Evolutionary conservation across 2,113 vertebrate species (phyloP).

Genomic region (Pogona vitticeps): DNA sequence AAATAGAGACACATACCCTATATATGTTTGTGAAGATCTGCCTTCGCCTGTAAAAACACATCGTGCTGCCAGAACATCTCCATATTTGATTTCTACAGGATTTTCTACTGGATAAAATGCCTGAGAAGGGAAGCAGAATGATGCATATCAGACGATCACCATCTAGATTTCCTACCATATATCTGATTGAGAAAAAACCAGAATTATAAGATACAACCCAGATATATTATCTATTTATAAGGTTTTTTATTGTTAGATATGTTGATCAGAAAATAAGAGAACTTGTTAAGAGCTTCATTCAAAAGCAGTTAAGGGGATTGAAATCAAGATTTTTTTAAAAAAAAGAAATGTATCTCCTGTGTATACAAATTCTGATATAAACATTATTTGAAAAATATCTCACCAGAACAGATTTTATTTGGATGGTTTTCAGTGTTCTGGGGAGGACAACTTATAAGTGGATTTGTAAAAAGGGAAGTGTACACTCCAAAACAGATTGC

Average conservation of each 20-base stretch:
- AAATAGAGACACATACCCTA: conserved; percentile 82
- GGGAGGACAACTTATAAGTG: not conserved
- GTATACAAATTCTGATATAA: not conserved
- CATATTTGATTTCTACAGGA: conserved; percentile 82
- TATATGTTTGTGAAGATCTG: conserved; percentile 84
- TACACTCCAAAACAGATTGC: not conserved
- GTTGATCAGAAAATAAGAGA: not conserved
- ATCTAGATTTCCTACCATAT: not conserved
- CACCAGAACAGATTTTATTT: not conserved
- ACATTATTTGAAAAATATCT: not conserved
- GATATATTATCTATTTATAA: not conserved
- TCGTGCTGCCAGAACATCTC: conserved; percentile 89
- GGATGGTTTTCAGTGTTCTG: not conserved
- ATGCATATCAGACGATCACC: not conserved
- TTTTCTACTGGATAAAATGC: conserved; percentile 90
- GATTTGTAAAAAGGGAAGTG: not conserved
- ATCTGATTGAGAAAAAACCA: not conserved
- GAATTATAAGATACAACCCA: not conserved
- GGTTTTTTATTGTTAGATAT: not conserved
- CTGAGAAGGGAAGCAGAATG: conserved; percentile 70
- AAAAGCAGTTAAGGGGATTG: not conserved
- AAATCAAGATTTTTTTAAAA: not conserved
- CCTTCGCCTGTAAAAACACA: conserved; percentile 95
- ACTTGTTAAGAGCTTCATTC: not conserved
- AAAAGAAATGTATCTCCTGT: no score